Conservation (phyloP, 2,888 invertebrate genomes). For the Tyria jacobaeae region DNA sequence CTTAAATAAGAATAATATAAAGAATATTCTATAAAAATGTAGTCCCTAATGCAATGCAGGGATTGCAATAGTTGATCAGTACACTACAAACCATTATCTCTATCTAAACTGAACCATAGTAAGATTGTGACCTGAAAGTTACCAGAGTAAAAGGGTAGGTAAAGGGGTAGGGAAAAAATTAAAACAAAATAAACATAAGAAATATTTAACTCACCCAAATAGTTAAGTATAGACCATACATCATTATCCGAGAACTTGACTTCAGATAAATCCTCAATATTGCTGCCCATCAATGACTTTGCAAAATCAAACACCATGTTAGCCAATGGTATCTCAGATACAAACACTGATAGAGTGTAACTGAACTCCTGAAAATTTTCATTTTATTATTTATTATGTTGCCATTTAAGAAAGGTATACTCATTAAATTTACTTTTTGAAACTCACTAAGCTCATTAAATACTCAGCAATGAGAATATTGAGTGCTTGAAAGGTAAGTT, state of each 20-base stretch:
- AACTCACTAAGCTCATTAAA: slow-evolving; percentile 78
- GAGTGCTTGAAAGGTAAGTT: slow-evolving; percentile 86
- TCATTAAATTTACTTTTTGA: neutral
- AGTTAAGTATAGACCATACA: slow-evolving; percentile 81
- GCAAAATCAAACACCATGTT: slow-evolving; percentile 83
- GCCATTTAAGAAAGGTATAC: neutral
- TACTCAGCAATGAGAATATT: slow-evolving; percentile 88
- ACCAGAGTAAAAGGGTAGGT: too few species aligned
- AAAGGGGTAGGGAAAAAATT: too few species aligned
- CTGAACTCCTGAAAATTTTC: slow-evolving; percentile 78
- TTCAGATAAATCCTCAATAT: slow-evolving; percentile 47
- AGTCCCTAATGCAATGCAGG: too few species aligned
- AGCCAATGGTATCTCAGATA: slow-evolving; percentile 86
- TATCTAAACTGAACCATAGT: too few species aligned
- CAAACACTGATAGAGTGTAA: slow-evolving; percentile 87
- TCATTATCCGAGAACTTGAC: slow-evolving; percentile 77
- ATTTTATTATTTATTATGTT: neutral
- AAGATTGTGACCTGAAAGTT: too few species aligned
- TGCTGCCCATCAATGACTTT: slow-evolving; percentile 59
- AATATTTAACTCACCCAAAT: slow-evolving; percentile 67
- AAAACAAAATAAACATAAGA: too few species aligned
- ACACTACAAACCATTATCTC: too few species aligned
- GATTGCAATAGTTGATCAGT: too few species aligned
- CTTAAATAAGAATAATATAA: too few species aligned
- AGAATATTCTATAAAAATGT: too few species aligned